phyloP scores from a whole-genome alignment of 35 echinoderm and acorn worm species.

The Lytechinus pictus region DNA sequence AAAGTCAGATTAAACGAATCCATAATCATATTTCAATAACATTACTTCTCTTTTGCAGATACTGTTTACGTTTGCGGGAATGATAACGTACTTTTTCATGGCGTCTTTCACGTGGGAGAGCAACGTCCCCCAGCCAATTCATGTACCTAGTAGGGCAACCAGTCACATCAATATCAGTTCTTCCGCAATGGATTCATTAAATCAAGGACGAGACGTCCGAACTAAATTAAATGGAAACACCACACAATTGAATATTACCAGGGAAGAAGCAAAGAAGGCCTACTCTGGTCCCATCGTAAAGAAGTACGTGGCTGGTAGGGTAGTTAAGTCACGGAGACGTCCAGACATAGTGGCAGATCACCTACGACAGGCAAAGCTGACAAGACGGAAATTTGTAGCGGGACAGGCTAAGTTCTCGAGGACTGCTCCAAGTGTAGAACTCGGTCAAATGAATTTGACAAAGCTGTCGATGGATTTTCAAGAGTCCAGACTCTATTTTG shows the following conservation, averaged over 20 bases:
- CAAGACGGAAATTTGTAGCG: neutral
- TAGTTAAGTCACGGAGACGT: neutral
- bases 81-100: neutral
- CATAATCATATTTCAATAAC: no score
- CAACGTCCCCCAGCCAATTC: neutral
- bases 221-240: neutral
- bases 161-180: neutral
- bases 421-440: no score
- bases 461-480: neutral
- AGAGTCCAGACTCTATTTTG: neutral
- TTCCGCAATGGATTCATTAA: neutral
- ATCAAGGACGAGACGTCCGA: neutral
- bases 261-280: neutral
- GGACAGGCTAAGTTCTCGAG: no score
- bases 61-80: neutral
- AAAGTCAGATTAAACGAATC: no score
- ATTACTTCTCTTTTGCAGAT: neutral
- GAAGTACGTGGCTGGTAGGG: neutral
- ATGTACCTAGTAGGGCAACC: neutral
- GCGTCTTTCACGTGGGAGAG: neutral
- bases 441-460: neutral
- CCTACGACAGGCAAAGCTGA: neutral
- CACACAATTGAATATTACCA: neutral
- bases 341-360: neutral
- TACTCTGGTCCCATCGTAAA: neutral